Evolutionary conservation across 2,113 vertebrate species (phyloP), one percentile per base, ranked within the genome.

Genomic region (Stigmatopora nigra): DNA sequence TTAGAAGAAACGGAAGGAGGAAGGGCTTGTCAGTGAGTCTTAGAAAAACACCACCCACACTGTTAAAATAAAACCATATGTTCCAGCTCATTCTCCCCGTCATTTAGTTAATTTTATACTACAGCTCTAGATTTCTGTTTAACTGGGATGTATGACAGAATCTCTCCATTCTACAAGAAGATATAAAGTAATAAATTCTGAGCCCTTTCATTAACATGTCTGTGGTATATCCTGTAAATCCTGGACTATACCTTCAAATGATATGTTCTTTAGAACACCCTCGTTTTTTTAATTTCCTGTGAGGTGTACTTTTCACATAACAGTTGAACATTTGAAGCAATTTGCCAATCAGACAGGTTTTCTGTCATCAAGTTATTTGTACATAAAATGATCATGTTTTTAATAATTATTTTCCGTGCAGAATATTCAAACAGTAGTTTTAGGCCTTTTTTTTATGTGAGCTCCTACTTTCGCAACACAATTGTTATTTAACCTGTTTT

Each of bases 11-110:
- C 73, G 78, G 85, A 86, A 86, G 84, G 80, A 84, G 81, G 78
- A 82, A 84, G 75, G 76, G 64, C 78, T 61, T 86, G 85, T 88
- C 84, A 78, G 79, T 71, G 69, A 75, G 71, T 68, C 70, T 84
- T 81, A 79, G 76, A 73, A 86, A 84, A 82, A 84, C 85, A 85
- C 88, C 87, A 88, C 84, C 88, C 84, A 87, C 86, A 87, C 73
- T 74, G 85, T 83, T 82, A 88, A 89, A 91, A 83, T 83, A 80
- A 89, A 90, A 86, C 88, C 88, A 91, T 84, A 88, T 90, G 88
- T 72, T 63, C 73, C 46, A 76, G 78, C 77, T 88, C 82, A 69
- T 82, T 85, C 77, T 75, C 79, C 72, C 63, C 77, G 78, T 82
- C 83, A 83, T 87, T 89, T 87, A 90, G 81, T 63, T 65, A 41